phyloP scores from a whole-genome alignment of 2,888 invertebrate genomes.

The Agrotis clavis region DNA sequence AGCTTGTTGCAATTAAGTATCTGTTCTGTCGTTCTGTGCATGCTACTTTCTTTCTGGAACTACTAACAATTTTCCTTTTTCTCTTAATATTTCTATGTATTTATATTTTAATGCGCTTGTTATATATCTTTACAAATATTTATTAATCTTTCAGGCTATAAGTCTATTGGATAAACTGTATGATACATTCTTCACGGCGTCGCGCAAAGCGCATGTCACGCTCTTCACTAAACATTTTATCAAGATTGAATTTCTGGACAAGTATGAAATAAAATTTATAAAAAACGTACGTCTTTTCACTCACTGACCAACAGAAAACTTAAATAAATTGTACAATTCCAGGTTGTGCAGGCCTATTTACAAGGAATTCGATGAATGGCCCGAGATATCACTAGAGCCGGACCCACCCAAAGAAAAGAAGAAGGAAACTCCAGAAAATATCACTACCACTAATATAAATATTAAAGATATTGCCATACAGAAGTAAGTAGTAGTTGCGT shows the following conservation, averaged over 20 bases:
- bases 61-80: slow-evolving; percentile 46
- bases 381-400: slow-evolving; percentile 88
- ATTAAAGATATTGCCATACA: slow-evolving; percentile 70
- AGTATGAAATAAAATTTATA: slow-evolving; percentile 87
- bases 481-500: slow-evolving; percentile 76
- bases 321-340: slow-evolving; percentile 66
- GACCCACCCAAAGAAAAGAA: slow-evolving; percentile 83
- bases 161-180: slow-evolving; percentile 93
- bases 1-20: slow-evolving; percentile 44
- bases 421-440: slow-evolving; percentile 76
- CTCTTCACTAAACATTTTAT: slow-evolving; percentile 93
- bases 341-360: slow-evolving; percentile 92
- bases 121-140: slow-evolving; percentile 88
- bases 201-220: slow-evolving; percentile 91
- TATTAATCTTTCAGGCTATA: slow-evolving; percentile 91
- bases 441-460: slow-evolving; percentile 70
- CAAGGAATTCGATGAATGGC: slow-evolving; percentile 93
- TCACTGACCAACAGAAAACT: slow-evolving; percentile 53
- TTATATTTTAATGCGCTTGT: slow-evolving; percentile 61
- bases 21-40: slow-evolving; percentile 42
- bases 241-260: slow-evolving; percentile 94
- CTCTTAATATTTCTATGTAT: slow-evolving; percentile 60
- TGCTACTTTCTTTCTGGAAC: slow-evolving; percentile 39
- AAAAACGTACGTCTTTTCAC: slow-evolving; percentile 57
- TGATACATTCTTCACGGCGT: slow-evolving; percentile 89